Percentiles rank a stretch among this genome's conserved stretches.
Evolutionary conservation across 2,113 vertebrate species (phyloP).

Genomic region (Catharus fuscescens): DNA sequence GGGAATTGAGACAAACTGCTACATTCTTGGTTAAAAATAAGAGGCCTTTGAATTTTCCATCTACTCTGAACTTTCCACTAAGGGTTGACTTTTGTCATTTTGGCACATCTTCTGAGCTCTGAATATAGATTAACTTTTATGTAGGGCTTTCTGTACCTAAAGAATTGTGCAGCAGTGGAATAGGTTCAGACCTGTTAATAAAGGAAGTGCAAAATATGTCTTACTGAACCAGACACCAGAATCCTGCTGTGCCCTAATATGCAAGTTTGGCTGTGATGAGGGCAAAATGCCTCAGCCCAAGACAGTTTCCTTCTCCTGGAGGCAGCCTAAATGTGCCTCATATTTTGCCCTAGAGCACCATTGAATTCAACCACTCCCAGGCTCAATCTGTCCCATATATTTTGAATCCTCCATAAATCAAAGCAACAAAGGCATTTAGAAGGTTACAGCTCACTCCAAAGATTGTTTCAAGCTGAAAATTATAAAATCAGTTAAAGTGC

Average conservation of each 20-base stretch:
- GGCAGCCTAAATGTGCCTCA: background rate
- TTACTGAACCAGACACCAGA: background rate
- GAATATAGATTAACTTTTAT: background rate
- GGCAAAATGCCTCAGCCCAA: background rate
- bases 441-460: background rate
- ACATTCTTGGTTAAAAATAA: slow-evolving; percentile 50
- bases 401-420: background rate
- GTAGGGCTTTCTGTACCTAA: background rate
- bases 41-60: slow-evolving; percentile 25
- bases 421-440: background rate
- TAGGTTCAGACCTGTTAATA: background rate
- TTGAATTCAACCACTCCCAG: background rate
- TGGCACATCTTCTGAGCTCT: slow-evolving; percentile 11
- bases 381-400: background rate
- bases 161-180: background rate
- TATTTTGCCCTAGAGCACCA: background rate
- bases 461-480: background rate
- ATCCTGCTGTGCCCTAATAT: background rate
- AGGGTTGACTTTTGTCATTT: slow-evolving; percentile 15
- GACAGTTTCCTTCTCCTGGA: background rate
- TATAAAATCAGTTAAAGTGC: background rate
- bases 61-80: slow-evolving; percentile 32
- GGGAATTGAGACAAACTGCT: slow-evolving; percentile 43
- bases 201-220: background rate
- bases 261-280: background rate